Evolutionary conservation across 2,797 vertebrate genomes (phyloP).

Genomic region (Tiaroga cobitis): DNA sequence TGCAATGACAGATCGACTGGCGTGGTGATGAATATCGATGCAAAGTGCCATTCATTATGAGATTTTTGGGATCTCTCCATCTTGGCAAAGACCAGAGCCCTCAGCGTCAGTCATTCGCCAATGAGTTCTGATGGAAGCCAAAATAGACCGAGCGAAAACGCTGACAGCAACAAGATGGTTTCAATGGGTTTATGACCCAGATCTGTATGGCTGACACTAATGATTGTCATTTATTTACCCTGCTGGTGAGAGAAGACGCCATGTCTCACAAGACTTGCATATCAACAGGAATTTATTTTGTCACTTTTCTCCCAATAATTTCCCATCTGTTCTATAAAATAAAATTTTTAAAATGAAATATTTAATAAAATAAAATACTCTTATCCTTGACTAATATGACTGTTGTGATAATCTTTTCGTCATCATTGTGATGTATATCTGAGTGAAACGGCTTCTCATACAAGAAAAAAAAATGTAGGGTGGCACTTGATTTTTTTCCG

Average conservation of each 20-base stretch:
- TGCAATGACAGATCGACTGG: slow-evolving; percentile 44
- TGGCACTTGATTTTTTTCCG: background rate
- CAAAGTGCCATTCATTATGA: slow-evolving; percentile 45
- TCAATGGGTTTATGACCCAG: slow-evolving; percentile 40
- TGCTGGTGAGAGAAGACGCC: slow-evolving; percentile 17
- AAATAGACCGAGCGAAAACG: slow-evolving; percentile 13
- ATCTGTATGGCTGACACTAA: slow-evolving; percentile 37
- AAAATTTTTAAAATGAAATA: background rate
- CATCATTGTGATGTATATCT: too few relatives aligned
- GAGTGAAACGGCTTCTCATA: background rate
- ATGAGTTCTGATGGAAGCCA: slow-evolving; percentile 28
- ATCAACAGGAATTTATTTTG: background rate
- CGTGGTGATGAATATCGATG: slow-evolving; percentile 44
- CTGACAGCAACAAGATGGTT: slow-evolving; percentile 43
- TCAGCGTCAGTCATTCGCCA: slow-evolving; percentile 40
- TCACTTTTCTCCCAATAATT: background rate
- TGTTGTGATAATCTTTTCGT: too few relatives aligned
- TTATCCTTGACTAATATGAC: background rate
- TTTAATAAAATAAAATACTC: background rate
- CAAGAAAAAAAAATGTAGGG: background rate
- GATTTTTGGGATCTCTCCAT: slow-evolving; percentile 52
- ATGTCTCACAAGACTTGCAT: background rate
- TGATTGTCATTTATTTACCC: slow-evolving; percentile 46
- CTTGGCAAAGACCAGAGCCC: slow-evolving; percentile 35
- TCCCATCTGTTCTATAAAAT: background rate